phyloP scores from a whole-genome alignment of 2,797 vertebrate genomes.

The Columba guinea region DNA sequence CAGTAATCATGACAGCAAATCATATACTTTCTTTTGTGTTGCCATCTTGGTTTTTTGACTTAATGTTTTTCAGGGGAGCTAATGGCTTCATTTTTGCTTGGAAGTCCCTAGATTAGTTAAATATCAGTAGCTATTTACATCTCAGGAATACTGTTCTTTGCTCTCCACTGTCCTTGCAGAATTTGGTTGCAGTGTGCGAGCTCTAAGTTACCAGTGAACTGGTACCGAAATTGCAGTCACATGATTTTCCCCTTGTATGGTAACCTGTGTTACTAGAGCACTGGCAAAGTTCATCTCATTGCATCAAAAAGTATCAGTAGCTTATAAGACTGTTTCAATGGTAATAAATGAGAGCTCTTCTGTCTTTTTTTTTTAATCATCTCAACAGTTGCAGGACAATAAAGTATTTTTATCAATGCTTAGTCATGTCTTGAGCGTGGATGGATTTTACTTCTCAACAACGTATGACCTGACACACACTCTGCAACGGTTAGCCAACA shows the following conservation, averaged over 20 bases:
- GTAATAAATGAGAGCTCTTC: not conserved
- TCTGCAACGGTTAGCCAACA: conserved; percentile 92
- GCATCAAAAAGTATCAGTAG: not conserved
- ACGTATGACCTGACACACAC: conserved; percentile 93
- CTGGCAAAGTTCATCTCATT: not conserved
- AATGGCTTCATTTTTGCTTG: not conserved
- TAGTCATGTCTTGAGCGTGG: conserved; percentile 87
- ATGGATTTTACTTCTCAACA: conserved; percentile 94
- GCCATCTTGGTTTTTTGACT: not conserved
- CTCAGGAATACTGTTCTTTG: not conserved
- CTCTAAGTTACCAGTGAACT: not conserved
- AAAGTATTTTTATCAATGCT: conserved; percentile 94
- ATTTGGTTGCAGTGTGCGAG: not conserved
- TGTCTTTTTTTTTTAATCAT: not conserved
- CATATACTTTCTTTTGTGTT: not conserved
- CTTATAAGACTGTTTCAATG: not conserved
- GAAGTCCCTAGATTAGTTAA: not conserved
- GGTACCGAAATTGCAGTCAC: not conserved
- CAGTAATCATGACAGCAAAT: not conserved
- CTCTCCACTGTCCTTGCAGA: not conserved
- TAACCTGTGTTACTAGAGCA: not conserved
- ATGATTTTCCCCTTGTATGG: not conserved
- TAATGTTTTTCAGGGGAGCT: not conserved
- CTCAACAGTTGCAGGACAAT: conserved; percentile 93
- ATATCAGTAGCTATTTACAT: not conserved